Evolutionary conservation across 2,113 vertebrate genomes (phyloP), one percentile per base, ranked within the genome.

Genomic region (Tiliqua scincoides): DNA sequence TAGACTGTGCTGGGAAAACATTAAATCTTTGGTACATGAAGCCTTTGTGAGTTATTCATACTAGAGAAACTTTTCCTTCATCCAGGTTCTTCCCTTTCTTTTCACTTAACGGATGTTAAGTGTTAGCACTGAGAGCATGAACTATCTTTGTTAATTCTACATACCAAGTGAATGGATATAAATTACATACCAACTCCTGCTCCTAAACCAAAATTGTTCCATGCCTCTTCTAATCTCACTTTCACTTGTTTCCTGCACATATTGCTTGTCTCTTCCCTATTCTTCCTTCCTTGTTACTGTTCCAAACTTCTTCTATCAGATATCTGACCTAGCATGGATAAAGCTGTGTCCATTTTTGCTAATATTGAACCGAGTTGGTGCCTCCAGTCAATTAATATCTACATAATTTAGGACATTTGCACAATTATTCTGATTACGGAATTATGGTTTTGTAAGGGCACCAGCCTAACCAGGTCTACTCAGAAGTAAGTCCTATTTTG

Each of bases 1-100:
- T 57, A 57, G 54, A 91, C 88, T 92, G 89, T 87, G 89, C 90
- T 93, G 76, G 14, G 54, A 27, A 3, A 21, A 35, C 23, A 25
- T 37, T 25, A 23, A 72, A 72, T 25, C 23, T 37, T 23, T 61
- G 61, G 15, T 11, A 30, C 3, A 68, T 32, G n/a, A 12, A 82
- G 32, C 14, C 18, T 9, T 21, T 32, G 32, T 35, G 20, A 14
- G 32, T 67, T 81, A 48, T 35, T 54, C 23, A 7, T 37, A 12
- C 35, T 25, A 27, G 7, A 57, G 43, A 52, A 14, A 5, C 3
- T 70, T 67, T 35, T 25, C 27, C 32, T 27, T 15, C 11, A 10
- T 70, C 67, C 12, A 27, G 27, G 32, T 18, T 5, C 68, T 9
- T 35, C 32, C 32, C 32, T 35, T 9, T 32, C 68, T 35, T 63